These are phyloP conservation scores for Characodon lateralis DNA, from an alignment of 2,797 vertebrate species.

Conservation along the genomic window DNA sequence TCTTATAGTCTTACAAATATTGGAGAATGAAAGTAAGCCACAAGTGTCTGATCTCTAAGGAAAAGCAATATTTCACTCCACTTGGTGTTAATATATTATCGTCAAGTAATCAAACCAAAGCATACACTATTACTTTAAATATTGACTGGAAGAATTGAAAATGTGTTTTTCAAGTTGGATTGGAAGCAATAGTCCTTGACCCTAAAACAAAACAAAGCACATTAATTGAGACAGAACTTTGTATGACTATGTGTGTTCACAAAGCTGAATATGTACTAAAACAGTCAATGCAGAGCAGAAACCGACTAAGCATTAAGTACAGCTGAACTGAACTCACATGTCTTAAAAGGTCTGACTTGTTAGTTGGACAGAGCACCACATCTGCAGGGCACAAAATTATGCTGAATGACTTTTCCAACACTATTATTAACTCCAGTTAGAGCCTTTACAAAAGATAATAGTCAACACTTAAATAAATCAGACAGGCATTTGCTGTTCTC, in stretches of 20 bases:
- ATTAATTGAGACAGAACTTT: neutral
- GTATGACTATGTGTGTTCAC: neutral
- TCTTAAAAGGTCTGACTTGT: neutral
- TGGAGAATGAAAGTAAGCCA: neutral
- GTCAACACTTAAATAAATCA: neutral
- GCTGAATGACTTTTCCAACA: neutral
- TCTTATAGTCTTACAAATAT: no score
- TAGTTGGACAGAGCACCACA: conserved; percentile 28
- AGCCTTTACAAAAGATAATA: neutral
- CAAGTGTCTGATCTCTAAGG: neutral
- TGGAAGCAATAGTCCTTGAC: conserved; percentile 24
- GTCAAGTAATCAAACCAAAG: neutral
- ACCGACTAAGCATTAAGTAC: neutral
- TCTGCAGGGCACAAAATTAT: conserved; percentile 14
- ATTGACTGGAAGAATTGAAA: neutral
- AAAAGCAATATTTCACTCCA: neutral
- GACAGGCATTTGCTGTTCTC: neutral
- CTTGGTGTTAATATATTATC: neutral
- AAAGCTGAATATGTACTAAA: conserved; percentile 21
- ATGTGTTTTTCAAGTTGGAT: conserved; percentile 15
- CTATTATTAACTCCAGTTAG: neutral
- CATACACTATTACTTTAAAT: neutral
- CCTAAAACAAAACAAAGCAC: neutral
- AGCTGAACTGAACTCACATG: neutral
- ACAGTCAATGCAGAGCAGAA: conserved; percentile 46